phyloP scores from a whole-genome alignment of 2,797 vertebrate genomes.

The Micromesistius poutassou region DNA sequence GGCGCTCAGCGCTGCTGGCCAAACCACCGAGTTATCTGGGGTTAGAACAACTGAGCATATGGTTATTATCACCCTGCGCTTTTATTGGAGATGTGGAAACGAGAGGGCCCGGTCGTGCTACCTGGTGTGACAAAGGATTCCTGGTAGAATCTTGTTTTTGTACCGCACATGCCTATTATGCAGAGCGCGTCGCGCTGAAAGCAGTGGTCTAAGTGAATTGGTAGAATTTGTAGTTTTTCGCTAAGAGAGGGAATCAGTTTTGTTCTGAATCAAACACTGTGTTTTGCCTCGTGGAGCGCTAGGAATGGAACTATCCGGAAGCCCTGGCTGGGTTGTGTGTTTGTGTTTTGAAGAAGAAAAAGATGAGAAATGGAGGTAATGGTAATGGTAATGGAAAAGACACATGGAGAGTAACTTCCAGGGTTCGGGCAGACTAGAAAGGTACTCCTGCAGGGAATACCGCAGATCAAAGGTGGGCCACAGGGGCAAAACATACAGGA shows the following conservation, averaged over 20 bases:
- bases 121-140: not conserved
- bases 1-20: not conserved
- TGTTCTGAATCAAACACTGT: too few relatives aligned
- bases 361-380: too few relatives aligned
- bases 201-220: too few relatives aligned
- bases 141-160: not conserved
- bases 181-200: too few relatives aligned
- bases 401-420: not conserved
- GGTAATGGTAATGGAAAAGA: too few relatives aligned
- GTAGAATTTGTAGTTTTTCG: too few relatives aligned
- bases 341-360: not conserved
- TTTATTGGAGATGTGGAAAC: not conserved
- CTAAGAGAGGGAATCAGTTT: too few relatives aligned
- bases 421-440: not conserved
- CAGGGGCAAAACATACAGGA: too few relatives aligned
- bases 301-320: too few relatives aligned
- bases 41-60: not conserved
- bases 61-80: not conserved
- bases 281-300: too few relatives aligned
- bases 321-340: too few relatives aligned
- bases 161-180: not conserved
- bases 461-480: not conserved
- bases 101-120: not conserved
- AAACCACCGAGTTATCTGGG: not conserved
- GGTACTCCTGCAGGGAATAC: not conserved